phyloP scores from a whole-genome alignment of 2,888 invertebrate genomes.

The Tetranychus truncatus region DNA sequence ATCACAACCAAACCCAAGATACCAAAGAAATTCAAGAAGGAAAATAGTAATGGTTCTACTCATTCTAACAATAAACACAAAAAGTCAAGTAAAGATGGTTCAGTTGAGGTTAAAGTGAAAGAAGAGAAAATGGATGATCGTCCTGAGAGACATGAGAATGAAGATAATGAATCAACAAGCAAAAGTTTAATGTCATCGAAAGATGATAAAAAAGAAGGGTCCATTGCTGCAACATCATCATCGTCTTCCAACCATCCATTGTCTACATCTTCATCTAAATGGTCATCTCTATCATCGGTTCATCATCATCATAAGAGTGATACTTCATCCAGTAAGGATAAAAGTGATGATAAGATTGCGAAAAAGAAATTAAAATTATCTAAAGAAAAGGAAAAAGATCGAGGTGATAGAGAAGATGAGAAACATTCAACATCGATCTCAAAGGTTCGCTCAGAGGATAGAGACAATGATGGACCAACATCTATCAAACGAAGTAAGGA shows the following conservation, averaged over 20 bases:
- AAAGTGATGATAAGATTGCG: conserved; percentile 19
- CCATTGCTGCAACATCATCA: not conserved
- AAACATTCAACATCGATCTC: not conserved
- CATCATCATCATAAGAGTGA: not conserved
- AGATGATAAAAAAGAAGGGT: not conserved
- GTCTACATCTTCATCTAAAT: not conserved
- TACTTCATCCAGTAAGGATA: not conserved
- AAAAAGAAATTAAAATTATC: conserved; percentile 22
- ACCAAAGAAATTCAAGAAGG: conserved; percentile 2
- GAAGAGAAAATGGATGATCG: conserved; percentile 1
- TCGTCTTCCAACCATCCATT: not conserved
- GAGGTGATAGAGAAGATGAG: conserved; percentile 5
- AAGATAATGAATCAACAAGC: not conserved
- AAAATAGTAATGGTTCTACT: not conserved
- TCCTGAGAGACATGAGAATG: not conserved
- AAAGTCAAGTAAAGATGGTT: not conserved
- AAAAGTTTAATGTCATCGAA: not conserved
- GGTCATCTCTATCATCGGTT: not conserved
- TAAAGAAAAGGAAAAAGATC: conserved; percentile 23
- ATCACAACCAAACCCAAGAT: not conserved
- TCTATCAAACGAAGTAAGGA: conserved; percentile 16
- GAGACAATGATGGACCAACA: not conserved
- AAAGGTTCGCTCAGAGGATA: not conserved
- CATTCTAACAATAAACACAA: not conserved
- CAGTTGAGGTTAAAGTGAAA: not conserved